These are phyloP conservation scores for Pipistrellus nathusii DNA, from an alignment of 2,797 vertebrate species.

Conservation along the genomic window DNA sequence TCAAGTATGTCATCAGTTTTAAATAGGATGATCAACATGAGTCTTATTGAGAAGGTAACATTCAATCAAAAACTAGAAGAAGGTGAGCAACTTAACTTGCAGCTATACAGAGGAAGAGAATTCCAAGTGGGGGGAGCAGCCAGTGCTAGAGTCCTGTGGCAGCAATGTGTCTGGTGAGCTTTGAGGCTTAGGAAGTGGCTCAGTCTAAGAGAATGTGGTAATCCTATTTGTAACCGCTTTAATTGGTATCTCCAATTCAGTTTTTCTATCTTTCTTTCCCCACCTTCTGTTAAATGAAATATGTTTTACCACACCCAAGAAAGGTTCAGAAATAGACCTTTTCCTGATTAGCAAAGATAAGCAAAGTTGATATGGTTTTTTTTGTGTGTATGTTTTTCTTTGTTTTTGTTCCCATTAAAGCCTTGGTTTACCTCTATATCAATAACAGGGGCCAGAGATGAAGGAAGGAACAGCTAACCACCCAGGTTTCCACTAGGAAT, in stretches of 20 bases:
- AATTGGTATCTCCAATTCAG: neutral
- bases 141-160: neutral
- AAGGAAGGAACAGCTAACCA: neutral
- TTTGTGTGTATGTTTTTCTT: neutral
- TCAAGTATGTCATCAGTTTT: constrained; percentile 4
- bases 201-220: neutral
- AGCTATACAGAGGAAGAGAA: neutral
- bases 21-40: neutral
- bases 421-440: neutral
- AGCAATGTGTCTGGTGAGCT: neutral
- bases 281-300: neutral
- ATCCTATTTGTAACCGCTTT: neutral
- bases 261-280: neutral
- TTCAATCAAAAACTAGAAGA: neutral
- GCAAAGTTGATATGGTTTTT: neutral
- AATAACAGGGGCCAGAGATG: neutral
- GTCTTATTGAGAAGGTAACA: neutral
- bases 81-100: neutral
- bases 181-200: neutral
- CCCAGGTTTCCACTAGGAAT: neutral
- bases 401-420: neutral
- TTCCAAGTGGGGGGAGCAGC: neutral
- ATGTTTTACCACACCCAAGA: neutral
- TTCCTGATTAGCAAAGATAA: neutral
- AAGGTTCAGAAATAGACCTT: neutral